These are phyloP conservation scores for Phania funesta DNA, from an alignment of 2,888 invertebrate species.

Conservation along the genomic window DNA sequence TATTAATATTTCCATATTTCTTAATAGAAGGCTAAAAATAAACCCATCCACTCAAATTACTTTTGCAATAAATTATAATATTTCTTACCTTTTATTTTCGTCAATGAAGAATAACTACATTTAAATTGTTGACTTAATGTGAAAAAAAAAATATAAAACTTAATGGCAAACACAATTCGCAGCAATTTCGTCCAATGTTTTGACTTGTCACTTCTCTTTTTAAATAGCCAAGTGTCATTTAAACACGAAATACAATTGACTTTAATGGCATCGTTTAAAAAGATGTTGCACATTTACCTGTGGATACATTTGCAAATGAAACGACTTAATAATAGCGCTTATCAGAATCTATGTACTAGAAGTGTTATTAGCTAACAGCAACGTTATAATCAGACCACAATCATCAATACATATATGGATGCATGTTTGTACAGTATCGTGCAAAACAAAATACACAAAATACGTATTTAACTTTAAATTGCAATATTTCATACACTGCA, in stretches of 20 bases:
- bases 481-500: too few relatives aligned
- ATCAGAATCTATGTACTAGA: conserved; percentile 9
- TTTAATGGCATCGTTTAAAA: conserved; percentile 59
- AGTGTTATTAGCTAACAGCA: neutral
- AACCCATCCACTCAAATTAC: conserved; percentile 27
- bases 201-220: conserved; percentile 31
- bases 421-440: too few relatives aligned
- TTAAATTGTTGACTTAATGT: conserved; percentile 18
- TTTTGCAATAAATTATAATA: conserved; percentile 20
- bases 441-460: too few relatives aligned
- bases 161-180: conserved; percentile 16
- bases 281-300: conserved; percentile 13
- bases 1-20: too few relatives aligned
- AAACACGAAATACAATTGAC: conserved; percentile 47
- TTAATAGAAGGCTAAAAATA: neutral
- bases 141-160: neutral
- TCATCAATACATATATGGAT: conserved; percentile 14
- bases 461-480: too few relatives aligned
- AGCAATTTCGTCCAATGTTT: conserved; percentile 51
- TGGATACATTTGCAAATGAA: conserved; percentile 28
- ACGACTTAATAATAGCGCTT: conserved; percentile 55
- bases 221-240: conserved; percentile 18
- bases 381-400: neutral
- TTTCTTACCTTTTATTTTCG: neutral
- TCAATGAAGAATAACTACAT: conserved; percentile 17